Evolutionary conservation across 2,797 vertebrate genomes (phyloP), one percentile per base, ranked within the genome.

Genomic region (Limosa lapponica): DNA sequence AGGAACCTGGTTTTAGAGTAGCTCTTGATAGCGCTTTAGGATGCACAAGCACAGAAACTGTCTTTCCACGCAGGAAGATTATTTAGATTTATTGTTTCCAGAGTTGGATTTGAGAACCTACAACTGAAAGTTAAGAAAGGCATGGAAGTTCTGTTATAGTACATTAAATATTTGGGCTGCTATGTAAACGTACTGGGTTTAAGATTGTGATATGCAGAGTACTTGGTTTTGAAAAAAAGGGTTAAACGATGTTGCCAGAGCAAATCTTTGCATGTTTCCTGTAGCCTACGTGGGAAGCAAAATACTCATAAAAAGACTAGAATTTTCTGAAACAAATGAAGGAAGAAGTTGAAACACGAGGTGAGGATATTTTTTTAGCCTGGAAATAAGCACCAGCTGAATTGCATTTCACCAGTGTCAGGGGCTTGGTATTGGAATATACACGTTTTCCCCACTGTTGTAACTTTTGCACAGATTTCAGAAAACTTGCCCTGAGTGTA

Each of bases 11-110:
- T 15, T 32, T 75, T 39, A 52, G 23, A 23, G 34, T 24, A 49
- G 6, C 4, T 52, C 17, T 24, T n/a, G 16, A 3, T 3, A 37
- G 20, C 0, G 0, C 20, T 85, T 69, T 19, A 16, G 22, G 39
- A 39, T 57, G 12, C n/a, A 10, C 12, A 11, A 44, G 8, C 32
- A 16, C 6, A 1, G 4, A 17, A 10, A 15, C 24, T 37, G 11
- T 13, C 44, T 48, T 27, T 46, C 19, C 24, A 11, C 17, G 8
- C 4, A 2, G 39, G 19, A 58, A 61, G 7, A 2, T 10, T 55
- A 19, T 36, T 75, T 43, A 28, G 16, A 5, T 34, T 22, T 61
- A 8, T 10, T 28, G 17, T 30, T 75, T 44, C 8, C 32, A 32
- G 20, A 46, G 36, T 4, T 59, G 15, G 8, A 13, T 48, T n/a